These are phyloP conservation scores for Melipona bicolor DNA, from an alignment of 2,888 invertebrate species.

Conservation along the genomic window DNA sequence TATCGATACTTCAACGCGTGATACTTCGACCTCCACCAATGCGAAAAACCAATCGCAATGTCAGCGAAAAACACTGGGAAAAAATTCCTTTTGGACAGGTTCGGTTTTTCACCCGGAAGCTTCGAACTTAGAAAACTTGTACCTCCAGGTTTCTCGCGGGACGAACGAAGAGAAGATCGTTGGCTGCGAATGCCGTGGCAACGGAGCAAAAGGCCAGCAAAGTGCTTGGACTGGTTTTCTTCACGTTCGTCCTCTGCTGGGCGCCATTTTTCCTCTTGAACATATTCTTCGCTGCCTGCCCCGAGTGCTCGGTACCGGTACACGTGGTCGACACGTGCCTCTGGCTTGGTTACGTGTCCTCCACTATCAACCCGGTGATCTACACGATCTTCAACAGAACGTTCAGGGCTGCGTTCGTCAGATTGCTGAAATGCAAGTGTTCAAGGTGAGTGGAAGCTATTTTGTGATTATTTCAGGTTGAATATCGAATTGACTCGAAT, in stretches of 20 bases:
- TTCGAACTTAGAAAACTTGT: too few relatives aligned
- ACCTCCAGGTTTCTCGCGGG: conserved; percentile 88
- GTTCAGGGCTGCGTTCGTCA: conserved; percentile 93
- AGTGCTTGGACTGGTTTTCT: conserved; percentile 95
- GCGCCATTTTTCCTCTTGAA: conserved; percentile 96
- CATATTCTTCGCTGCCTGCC: conserved; percentile 94
- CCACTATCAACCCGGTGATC: conserved; percentile 96
- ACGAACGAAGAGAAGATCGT: conserved; percentile 88
- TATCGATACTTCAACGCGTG: too few relatives aligned
- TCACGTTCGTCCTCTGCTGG: conserved; percentile 97
- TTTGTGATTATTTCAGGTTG: background rate
- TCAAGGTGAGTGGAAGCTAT: conserved; percentile 86
- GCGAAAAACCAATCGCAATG: too few relatives aligned
- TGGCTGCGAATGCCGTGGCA: conserved; percentile 93
- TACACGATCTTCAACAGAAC: conserved; percentile 97
- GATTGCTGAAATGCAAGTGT: conserved; percentile 91
- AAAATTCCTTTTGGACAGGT: too few relatives aligned
- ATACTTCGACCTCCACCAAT: too few relatives aligned
- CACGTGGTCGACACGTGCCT: conserved; percentile 92
- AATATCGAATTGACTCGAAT: background rate
- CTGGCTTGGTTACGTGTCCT: conserved; percentile 96
- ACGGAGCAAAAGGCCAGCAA: conserved; percentile 98
- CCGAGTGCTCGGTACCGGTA: conserved; percentile 90
- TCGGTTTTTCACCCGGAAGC: too few relatives aligned
- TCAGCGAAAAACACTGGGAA: too few relatives aligned